phyloP scores from a whole-genome alignment of 2,888 invertebrate species.

The Erebia epiphron region DNA sequence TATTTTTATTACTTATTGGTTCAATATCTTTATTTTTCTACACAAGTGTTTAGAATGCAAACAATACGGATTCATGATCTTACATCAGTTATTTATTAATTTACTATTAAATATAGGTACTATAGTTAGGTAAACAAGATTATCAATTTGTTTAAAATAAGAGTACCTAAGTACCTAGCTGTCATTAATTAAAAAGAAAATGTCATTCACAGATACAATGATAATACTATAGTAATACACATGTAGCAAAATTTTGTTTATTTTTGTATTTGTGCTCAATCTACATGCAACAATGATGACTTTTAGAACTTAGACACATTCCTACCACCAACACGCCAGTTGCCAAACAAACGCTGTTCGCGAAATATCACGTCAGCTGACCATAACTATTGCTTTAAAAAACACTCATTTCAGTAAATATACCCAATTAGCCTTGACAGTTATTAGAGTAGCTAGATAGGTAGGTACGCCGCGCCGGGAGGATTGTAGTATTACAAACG shows the following conservation, averaged over 20 bases:
- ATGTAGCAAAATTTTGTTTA: background rate
- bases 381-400: too few relatives aligned
- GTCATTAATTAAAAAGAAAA: background rate
- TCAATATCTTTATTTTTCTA: background rate
- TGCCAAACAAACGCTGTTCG: background rate
- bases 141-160: too few relatives aligned
- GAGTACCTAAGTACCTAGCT: too few relatives aligned
- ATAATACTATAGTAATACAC: background rate
- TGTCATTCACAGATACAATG: background rate
- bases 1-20: background rate
- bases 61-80: background rate
- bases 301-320: too few relatives aligned
- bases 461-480: background rate
- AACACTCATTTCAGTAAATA: background rate
- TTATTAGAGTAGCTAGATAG: background rate
- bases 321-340: too few relatives aligned
- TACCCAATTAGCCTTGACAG: background rate
- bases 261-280: constrained; percentile 13
- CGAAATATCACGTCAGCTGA: background rate
- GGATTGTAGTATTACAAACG: background rate
- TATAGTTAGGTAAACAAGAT: too few relatives aligned
- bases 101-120: too few relatives aligned
- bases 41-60: background rate
- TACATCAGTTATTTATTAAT: too few relatives aligned
- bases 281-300: background rate